A percentile compares a stretch with the other conserved stretches of the same genome.
Conservation (phyloP, 2,113 vertebrate genomes). For the Tapirus terrestris region DNA sequence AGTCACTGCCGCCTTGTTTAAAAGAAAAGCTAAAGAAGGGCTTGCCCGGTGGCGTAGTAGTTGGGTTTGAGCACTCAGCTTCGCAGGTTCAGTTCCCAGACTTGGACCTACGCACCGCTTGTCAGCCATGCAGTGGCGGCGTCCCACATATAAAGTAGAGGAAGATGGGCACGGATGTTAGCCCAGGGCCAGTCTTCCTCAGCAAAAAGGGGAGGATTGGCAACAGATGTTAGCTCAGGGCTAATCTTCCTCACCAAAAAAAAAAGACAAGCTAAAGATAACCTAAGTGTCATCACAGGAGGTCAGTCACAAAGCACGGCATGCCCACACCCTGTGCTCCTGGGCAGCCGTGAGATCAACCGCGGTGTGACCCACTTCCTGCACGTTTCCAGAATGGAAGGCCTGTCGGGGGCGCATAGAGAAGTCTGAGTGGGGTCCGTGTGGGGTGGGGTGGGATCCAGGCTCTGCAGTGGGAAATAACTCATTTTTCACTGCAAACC, state of each 20-base stretch:
- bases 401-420: fast-evolving
- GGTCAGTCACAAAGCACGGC: neutral
- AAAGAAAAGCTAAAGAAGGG: neutral
- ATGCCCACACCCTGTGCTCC: neutral
- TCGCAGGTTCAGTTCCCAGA: no score
- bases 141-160: no score
- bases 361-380: fast-evolving
- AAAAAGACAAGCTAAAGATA: neutral
- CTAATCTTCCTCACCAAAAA: no score
- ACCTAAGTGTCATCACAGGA: neutral
- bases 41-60: neutral
- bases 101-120: no score
- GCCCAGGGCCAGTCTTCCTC: no score
- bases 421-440: neutral
- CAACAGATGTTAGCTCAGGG: no score
- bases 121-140: no score
- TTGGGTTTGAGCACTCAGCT: no score
- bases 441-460: fast-evolving
- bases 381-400: neutral
- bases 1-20: neutral
- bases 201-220: no score
- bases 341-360: no score
- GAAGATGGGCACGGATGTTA: no score
- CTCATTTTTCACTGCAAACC: neutral
- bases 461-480: neutral